Evolutionary conservation across 2,888 invertebrate genomes (phyloP).

Genomic region (Hylaea fasciaria): DNA sequence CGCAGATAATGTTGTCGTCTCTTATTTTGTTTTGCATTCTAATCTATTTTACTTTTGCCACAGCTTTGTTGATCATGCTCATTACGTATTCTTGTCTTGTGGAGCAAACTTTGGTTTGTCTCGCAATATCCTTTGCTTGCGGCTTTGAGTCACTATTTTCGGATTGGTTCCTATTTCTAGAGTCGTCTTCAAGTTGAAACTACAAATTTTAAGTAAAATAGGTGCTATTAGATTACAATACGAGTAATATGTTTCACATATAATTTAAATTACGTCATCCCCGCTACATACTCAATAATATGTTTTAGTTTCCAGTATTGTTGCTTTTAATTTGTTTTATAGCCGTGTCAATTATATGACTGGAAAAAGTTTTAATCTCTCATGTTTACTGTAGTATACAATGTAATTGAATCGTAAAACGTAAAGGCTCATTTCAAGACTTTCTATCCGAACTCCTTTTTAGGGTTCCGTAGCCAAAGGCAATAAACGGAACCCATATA

Average conservation of each 20-base stretch:
- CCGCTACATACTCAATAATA: no score
- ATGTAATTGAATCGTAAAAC: no score
- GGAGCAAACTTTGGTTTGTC: constrained; percentile 35
- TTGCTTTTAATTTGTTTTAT: not conserved
- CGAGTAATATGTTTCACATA: no score
- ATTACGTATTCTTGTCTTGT: constrained; percentile 40
- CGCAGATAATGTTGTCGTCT: not conserved
- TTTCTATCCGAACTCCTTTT: no score
- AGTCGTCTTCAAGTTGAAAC: constrained; percentile 13
- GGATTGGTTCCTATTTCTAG: constrained; percentile 36
- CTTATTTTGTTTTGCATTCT: not conserved
- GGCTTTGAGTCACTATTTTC: constrained; percentile 27
- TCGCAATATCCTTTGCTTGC: constrained; percentile 37
- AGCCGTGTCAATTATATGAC: not conserved
- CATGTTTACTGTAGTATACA: no score
- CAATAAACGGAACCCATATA: no score
- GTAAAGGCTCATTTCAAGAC: no score
- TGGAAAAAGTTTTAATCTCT: no score
- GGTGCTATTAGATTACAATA: no score
- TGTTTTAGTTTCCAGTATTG: no score
- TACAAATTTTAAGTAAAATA: not conserved
- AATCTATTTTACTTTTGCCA: constrained; percentile 36
- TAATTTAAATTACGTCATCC: no score
- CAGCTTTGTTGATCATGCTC: constrained; percentile 34
- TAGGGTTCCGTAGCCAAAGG: no score